Base-by-base conservation (phyloP, 2,888 invertebrate species). In the Trissolcus japonicus region DNA sequence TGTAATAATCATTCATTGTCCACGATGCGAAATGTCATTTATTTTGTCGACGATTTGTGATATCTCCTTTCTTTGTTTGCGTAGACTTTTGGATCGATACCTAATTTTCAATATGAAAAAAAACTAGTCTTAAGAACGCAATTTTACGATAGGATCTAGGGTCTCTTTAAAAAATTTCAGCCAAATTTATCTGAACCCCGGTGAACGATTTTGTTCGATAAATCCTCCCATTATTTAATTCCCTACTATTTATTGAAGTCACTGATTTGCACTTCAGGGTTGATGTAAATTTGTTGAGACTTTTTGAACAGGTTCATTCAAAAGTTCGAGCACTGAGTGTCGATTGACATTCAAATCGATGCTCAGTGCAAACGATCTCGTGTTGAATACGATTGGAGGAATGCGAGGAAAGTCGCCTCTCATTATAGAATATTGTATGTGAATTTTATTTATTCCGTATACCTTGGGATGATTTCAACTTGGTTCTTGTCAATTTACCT, bases 21-120 rank as follows among this genome's bases (percentile, higher is more conserved):
- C 83, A 82, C 83, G 79, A 82, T 35, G 84, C 83, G 81, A 85
- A 69, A 82, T 80, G 78, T 82, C 83, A 84, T 84, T 84, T 79
- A 82, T 85, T 86, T 84, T 35, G 9, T 79, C 72, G 77, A 79
- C 82, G 65, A 80, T 82, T 84, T 84, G 82, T 84, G 83, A 84
- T 84, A 84, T 80, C 80, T n/a, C 7, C 19, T 53, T 63, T 25
- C 14, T 53, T 50, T 50, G 17, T 67, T 57, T 17, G 35, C 29
- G 51, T 53, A 40, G 43, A 11, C 35, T 60, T 16, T 62, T 62
- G 14, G 48, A 67, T 19, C 46, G 51, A 60, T 41, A 61, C 19
- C 55, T 61, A 60, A 68, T 68, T 68, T n/a, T 68, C 35, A 46
- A 6, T 46, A 46, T 46, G 0, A 35, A 35, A 51, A 14, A 62